Conservation (phyloP, 2,113 vertebrate species). For the Sturnira hondurensis region DNA sequence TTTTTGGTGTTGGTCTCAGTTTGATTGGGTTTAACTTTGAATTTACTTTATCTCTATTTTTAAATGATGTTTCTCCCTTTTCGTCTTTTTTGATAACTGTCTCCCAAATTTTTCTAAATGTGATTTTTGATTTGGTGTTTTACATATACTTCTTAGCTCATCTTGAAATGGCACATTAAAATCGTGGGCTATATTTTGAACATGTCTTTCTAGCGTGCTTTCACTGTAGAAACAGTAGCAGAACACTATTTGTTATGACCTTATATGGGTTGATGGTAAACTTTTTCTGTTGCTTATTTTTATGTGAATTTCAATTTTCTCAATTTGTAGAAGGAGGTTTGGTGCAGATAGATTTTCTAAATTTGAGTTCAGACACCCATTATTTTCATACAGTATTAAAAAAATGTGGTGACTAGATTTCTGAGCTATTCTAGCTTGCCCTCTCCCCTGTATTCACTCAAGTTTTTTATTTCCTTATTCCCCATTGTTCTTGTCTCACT, state of each 20-base stretch:
- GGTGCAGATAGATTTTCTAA: background rate
- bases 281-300: background rate
- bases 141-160: background rate
- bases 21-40: background rate
- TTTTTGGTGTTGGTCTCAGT: background rate
- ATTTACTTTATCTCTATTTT: background rate
- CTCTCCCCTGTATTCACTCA: background rate
- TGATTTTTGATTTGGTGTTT: background rate
- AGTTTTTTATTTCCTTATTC: background rate
- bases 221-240: background rate
- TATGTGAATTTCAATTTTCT: background rate
- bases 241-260: background rate
- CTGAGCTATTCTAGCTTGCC: background rate
- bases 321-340: background rate
- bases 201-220: background rate
- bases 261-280: background rate
- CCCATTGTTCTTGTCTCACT: background rate
- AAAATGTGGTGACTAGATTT: background rate
- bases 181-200: background rate
- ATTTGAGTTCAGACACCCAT: background rate
- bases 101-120: background rate
- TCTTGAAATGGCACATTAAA: background rate
- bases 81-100: background rate
- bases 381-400: background rate
- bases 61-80: background rate